Percentiles rank a stretch among this genome's conserved stretches.
Conservation (phyloP, 2,888 invertebrate species). For the Thera obeliscata region DNA sequence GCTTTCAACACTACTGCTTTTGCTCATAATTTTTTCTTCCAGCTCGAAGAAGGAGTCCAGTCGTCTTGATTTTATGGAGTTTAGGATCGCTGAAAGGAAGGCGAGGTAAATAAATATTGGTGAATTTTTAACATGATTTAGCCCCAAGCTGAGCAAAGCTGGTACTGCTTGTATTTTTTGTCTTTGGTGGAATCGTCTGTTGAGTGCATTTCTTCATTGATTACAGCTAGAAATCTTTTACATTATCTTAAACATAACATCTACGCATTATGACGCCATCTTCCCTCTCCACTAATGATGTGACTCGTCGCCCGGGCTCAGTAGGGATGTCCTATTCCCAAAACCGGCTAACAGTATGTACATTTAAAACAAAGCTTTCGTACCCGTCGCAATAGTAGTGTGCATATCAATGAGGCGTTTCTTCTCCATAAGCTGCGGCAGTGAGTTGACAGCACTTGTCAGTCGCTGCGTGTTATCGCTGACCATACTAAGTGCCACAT, state of each 20-base stretch:
- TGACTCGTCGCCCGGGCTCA: too few species aligned
- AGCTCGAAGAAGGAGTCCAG: constrained; percentile 98
- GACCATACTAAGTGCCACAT: constrained; percentile 93
- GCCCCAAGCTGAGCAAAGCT: background rate
- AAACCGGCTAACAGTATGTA: too few species aligned
- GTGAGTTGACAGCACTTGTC: constrained; percentile 96
- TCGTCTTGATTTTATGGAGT: constrained; percentile 93
- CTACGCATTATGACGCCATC: too few species aligned
- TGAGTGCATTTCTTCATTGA: too few species aligned
- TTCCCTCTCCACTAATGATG: too few species aligned
- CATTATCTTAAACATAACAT: too few species aligned
- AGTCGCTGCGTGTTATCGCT: constrained; percentile 96
- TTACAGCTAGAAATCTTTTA: too few species aligned
- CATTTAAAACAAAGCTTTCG: background rate
- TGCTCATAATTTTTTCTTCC: constrained; percentile 98
- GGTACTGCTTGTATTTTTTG: too few species aligned
- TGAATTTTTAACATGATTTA: too few species aligned
- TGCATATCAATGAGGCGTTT: constrained; percentile 99
- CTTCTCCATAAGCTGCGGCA: constrained; percentile 98
- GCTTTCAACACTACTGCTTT: constrained; percentile 88
- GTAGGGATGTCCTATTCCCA: too few species aligned
- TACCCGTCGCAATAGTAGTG: constrained; percentile 97
- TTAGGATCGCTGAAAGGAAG: constrained; percentile 86
- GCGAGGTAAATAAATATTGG: background rate
- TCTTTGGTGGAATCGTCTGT: too few species aligned